Conservation (phyloP, 2,888 invertebrate species). For the Junonia oenone region DNA sequence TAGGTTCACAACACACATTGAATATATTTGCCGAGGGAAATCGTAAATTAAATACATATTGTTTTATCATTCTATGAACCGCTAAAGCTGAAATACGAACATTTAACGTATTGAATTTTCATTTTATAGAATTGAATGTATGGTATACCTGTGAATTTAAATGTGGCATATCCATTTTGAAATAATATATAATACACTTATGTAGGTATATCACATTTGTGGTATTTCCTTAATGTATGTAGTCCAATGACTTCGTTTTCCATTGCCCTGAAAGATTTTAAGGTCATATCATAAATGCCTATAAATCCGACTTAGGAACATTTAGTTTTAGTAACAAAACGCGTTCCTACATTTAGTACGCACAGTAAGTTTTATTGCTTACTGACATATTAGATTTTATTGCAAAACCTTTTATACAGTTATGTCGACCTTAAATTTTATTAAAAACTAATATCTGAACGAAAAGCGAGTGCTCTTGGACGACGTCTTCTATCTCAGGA, state of each 20-base stretch:
- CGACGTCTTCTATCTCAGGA: neutral
- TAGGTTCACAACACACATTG: conserved; percentile 14
- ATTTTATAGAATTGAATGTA: neutral
- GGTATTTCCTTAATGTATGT: too few relatives aligned
- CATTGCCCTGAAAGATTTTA: neutral
- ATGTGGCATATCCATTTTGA: neutral
- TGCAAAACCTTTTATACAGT: conserved; percentile 11
- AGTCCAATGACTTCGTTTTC: too few relatives aligned
- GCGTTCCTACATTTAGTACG: conserved; percentile 8
- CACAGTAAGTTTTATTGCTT: conserved; percentile 6
- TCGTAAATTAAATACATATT: conserved; percentile 15
- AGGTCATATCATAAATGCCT: neutral
- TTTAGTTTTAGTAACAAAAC: conserved; percentile 9
- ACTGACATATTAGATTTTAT: conserved; percentile 9
- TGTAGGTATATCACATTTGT: too few relatives aligned
- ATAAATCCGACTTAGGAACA: conserved; percentile 10
- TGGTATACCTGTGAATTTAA: neutral
- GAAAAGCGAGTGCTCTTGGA: neutral
- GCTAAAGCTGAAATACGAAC: conserved; percentile 5
- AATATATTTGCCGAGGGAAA: conserved; percentile 16
- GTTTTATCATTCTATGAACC: conserved; percentile 5
- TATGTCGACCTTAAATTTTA: neutral
- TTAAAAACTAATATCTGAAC: neutral
- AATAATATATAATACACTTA: too few relatives aligned
- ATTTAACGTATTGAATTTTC: neutral